Evolutionary conservation across 2,888 invertebrate species (phyloP).

Genomic region (Melanostoma mellinum): DNA sequence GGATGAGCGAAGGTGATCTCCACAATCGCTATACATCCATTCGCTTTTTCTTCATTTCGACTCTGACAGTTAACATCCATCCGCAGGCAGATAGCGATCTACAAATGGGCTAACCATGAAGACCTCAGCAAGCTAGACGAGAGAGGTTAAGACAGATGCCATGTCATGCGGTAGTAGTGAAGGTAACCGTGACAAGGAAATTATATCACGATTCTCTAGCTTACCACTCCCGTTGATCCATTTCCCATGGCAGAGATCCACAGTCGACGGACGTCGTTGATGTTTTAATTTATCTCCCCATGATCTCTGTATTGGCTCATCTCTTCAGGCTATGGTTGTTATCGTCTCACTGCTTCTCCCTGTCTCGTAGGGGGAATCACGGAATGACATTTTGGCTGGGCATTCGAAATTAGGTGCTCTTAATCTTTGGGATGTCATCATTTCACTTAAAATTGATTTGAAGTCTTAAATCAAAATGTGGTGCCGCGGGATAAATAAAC

Average conservation of each 20-base stretch:
- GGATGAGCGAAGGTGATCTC: constrained; percentile 59
- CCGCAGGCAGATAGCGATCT: constrained; percentile 55
- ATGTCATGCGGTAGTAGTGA: constrained; percentile 14
- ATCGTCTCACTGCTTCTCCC: too few species aligned
- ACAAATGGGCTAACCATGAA: constrained; percentile 45
- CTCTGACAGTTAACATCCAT: constrained; percentile 54
- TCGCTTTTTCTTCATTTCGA: constrained; percentile 13
- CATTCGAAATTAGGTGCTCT: constrained; percentile 58
- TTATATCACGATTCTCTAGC: constrained; percentile 59
- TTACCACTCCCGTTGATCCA: constrained; percentile 53
- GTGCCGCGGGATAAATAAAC: constrained; percentile 10
- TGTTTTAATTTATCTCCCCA: constrained; percentile 69
- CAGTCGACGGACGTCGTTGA: constrained; percentile 19
- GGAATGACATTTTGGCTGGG: constrained; percentile 56
- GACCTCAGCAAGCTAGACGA: constrained; percentile 37
- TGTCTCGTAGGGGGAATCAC: constrained; percentile 31
- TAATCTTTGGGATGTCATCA: constrained; percentile 69
- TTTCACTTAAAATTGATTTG: constrained; percentile 71
- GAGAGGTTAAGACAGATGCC: constrained; percentile 45
- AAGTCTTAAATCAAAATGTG: constrained; percentile 56
- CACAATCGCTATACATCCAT: constrained; percentile 42
- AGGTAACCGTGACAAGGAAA: constrained; percentile 64
- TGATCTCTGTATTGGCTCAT: constrained; percentile 37
- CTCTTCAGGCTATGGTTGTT: constrained; percentile 1
- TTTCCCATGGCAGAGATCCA: constrained; percentile 58